Conservation (phyloP, 2,113 vertebrate species). For the Pseudopipra pipra region DNA sequence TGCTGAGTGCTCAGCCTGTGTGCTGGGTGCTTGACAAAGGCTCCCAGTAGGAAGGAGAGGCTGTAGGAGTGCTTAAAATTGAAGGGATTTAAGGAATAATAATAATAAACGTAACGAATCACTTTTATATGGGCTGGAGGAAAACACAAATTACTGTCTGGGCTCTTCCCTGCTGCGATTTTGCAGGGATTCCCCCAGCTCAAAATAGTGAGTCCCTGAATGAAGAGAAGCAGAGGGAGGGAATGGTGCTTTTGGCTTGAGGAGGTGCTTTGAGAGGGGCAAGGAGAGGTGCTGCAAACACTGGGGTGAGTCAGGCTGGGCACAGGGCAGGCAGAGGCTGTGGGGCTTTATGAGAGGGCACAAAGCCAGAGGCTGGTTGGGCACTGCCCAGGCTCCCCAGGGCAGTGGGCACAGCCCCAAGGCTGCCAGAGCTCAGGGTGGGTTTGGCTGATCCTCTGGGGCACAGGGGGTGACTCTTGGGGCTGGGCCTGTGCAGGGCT, state of each 20-base stretch:
- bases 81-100: neutral
- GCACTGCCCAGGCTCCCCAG: neutral
- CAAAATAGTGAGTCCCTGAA: neutral
- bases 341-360: neutral
- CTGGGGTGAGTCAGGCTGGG: neutral
- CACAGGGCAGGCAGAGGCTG: neutral
- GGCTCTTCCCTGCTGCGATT: neutral
- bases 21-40: neutral
- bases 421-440: neutral
- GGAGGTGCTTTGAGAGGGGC: neutral
- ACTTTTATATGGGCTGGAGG: neutral
- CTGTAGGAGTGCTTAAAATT: neutral
- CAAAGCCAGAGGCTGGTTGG: neutral
- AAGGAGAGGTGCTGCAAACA: neutral
- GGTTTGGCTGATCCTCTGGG: neutral
- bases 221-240: neutral
- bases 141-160: neutral
- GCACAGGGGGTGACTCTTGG: neutral
- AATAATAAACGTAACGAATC: neutral
- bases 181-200: neutral
- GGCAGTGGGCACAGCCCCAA: neutral
- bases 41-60: neutral
- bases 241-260: slow-evolving; percentile 2
- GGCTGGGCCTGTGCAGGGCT: neutral
- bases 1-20: neutral